These are phyloP conservation scores for Cotesia chilonis DNA, from an alignment of 1,140 invertebrate species.

Conservation along the genomic window DNA sequence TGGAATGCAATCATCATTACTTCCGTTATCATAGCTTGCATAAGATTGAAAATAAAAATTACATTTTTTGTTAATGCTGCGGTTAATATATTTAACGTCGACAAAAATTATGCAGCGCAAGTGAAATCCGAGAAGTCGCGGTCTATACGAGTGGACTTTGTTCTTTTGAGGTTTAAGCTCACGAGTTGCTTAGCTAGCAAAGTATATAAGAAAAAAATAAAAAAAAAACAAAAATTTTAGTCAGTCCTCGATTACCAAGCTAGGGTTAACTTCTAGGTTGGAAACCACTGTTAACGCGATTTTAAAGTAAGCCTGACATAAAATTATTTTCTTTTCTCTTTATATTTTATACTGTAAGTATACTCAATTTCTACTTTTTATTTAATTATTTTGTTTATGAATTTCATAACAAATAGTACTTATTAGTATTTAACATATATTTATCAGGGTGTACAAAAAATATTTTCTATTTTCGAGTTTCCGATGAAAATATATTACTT, in stretches of 20 bases:
- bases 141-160: conserved; percentile 23
- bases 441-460: too few species aligned
- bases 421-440: background rate
- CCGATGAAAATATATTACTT: too few species aligned
- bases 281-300: conserved; percentile 35
- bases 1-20: background rate
- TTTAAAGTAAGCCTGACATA: conserved; percentile 28
- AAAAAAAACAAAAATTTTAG: conserved; percentile 21
- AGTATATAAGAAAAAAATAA: conserved; percentile 6
- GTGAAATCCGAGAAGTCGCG: conserved; percentile 28
- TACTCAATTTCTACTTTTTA: conserved; percentile 6
- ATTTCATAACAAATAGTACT: conserved; percentile 7
- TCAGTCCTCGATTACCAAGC: conserved; percentile 30
- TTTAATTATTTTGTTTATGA: background rate
- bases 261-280: conserved; percentile 5
- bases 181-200: conserved; percentile 27
- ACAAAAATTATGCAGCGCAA: conserved; percentile 25
- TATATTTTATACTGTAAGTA: background rate
- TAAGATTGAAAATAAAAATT: background rate
- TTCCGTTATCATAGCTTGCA: background rate
- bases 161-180: conserved; percentile 20
- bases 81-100: background rate
- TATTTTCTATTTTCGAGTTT: too few species aligned
- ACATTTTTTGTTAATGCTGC: conserved; percentile 1
- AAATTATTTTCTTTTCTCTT: conserved; percentile 16